These are phyloP conservation scores for Sorex fumeus DNA, from an alignment of 2,113 vertebrate species.

Conservation along the genomic window DNA sequence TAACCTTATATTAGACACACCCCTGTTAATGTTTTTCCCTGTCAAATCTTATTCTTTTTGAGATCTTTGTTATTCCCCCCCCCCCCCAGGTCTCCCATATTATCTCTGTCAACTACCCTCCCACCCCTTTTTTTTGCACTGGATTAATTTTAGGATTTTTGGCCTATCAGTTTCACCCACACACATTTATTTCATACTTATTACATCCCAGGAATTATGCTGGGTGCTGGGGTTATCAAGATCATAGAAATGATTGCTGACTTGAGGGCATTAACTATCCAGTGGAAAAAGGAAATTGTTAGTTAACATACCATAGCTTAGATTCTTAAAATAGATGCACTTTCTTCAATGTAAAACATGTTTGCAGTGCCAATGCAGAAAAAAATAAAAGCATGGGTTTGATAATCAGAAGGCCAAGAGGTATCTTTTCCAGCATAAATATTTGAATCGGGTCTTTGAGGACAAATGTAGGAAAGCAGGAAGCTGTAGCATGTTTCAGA, in stretches of 20 bases:
- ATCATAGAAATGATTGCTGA: not conserved
- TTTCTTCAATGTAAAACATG: not conserved
- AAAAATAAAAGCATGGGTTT: not conserved
- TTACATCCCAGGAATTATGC: not conserved
- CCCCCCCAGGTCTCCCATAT: not conserved
- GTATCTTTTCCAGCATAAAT: not conserved
- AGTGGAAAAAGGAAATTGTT: not conserved
- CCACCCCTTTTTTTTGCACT: not conserved
- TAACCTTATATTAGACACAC: not conserved
- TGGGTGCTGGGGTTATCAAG: not conserved
- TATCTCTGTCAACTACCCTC: slow-evolving; percentile 18
- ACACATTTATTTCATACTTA: not conserved
- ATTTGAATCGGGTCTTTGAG: not conserved
- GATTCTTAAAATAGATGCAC: not conserved
- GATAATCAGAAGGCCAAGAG: not conserved
- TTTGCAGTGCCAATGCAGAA: not conserved
- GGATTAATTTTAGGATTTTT: not conserved
- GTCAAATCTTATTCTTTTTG: not conserved
- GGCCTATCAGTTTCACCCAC: not conserved
- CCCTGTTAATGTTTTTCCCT: not conserved
- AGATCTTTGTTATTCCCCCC: not conserved
- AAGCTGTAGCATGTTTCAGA: not conserved
- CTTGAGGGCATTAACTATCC: not conserved
- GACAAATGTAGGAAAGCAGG: not conserved
- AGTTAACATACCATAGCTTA: accelerated